Conservation (phyloP, 2,888 invertebrate genomes). For the Cosmopolites sordidus region DNA sequence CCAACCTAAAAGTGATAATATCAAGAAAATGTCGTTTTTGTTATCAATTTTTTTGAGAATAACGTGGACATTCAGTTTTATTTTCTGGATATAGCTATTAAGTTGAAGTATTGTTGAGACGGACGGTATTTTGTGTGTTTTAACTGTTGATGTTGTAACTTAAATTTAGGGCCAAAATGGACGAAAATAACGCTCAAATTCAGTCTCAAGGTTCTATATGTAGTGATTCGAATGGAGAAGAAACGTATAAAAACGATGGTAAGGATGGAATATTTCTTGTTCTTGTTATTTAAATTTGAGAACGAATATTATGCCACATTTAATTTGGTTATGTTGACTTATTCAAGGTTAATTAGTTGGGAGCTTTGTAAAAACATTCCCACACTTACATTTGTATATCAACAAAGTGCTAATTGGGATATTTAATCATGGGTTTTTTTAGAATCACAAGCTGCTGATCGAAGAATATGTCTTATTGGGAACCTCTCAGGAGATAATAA, state of each 20-base stretch:
- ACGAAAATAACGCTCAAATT: conserved; percentile 46
- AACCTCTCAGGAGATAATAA: conserved; percentile 52
- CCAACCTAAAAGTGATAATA: conserved; percentile 43
- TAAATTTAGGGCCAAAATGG: conserved; percentile 45
- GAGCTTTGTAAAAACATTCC: conserved; percentile 4
- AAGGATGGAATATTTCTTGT: no score
- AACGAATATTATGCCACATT: neutral
- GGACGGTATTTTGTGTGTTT: conserved; percentile 14
- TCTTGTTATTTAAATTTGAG: no score
- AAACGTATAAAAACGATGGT: conserved; percentile 41
- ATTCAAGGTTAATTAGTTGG: conserved; percentile 32
- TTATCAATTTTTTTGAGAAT: conserved; percentile 29
- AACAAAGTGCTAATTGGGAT: conserved; percentile 16
- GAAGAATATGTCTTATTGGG: conserved; percentile 62
- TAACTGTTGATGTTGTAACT: conserved; percentile 40
- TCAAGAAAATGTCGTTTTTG: conserved; percentile 40
- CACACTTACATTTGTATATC: conserved; percentile 7
- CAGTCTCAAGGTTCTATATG: conserved; percentile 46
- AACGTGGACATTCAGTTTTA: conserved; percentile 23
- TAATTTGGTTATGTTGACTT: conserved; percentile 39
- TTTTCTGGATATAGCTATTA: conserved; percentile 26
- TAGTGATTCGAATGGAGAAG: conserved; percentile 47
- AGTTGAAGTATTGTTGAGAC: conserved; percentile 7
- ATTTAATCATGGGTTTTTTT: conserved; percentile 6
- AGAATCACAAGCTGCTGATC: conserved; percentile 18